Evolutionary conservation across 2,113 vertebrate species (phyloP).

Genomic region (Cavia aperea): DNA sequence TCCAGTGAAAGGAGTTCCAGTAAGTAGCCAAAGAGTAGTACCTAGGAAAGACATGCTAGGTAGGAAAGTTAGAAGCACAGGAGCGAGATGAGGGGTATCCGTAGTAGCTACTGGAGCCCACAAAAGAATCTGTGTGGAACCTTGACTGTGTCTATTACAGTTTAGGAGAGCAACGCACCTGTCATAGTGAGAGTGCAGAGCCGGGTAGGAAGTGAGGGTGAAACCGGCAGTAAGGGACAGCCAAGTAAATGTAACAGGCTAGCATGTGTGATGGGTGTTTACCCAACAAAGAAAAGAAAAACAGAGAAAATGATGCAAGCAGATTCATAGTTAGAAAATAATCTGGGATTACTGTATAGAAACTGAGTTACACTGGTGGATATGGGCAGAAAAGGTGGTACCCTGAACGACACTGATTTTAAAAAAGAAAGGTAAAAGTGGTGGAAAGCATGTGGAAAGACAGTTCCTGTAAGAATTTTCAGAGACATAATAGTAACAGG

Average conservation of each 20-base stretch:
- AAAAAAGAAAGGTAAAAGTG: background rate
- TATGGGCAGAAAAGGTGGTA: background rate
- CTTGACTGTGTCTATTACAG: background rate
- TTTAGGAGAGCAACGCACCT: background rate
- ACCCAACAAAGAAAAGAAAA: background rate
- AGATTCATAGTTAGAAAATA: background rate
- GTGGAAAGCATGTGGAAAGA: background rate
- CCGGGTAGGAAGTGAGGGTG: background rate
- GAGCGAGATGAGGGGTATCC: background rate
- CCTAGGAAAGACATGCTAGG: background rate
- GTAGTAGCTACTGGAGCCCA: background rate
- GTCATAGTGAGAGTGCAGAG: background rate
- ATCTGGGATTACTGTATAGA: background rate
- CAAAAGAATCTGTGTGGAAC: background rate
- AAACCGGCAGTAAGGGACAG: background rate
- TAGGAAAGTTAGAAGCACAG: background rate
- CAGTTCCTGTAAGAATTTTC: background rate
- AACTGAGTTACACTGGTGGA: background rate
- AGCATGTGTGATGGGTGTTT: background rate
- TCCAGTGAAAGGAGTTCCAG: background rate
- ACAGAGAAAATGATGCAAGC: background rate
- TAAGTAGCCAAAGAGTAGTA: background rate
- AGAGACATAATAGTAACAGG: background rate
- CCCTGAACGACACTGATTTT: background rate
- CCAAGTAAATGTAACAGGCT: background rate